Percentiles rank a stretch among this genome's conserved stretches.
These are phyloP conservation scores for Chitala chitala DNA, from an alignment of 2,113 vertebrate species.

Conservation along the genomic window DNA sequence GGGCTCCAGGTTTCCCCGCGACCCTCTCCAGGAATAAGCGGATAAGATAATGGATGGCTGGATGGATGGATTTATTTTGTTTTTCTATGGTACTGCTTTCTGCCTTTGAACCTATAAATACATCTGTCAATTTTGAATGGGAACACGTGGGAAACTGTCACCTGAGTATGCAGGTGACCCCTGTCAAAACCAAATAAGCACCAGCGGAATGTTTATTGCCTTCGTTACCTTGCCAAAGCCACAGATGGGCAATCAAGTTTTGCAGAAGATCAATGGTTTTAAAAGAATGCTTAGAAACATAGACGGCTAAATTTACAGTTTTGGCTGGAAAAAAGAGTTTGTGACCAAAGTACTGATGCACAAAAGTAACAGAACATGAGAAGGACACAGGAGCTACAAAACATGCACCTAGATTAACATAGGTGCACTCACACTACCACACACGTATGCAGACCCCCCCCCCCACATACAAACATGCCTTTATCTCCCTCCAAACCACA, in stretches of 20 bases:
- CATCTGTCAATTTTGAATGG: background rate
- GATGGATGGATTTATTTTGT: no score
- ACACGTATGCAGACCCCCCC: background rate
- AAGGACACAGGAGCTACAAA: background rate
- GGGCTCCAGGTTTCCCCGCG: no score
- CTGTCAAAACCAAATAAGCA: background rate
- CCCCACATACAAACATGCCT: constrained; percentile 7
- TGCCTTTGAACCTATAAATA: background rate
- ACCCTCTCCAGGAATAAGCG: no score
- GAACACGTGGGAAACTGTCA: background rate
- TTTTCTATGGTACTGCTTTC: no score
- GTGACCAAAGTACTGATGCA: background rate
- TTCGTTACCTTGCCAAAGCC: no score
- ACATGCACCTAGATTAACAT: background rate
- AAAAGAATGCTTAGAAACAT: background rate
- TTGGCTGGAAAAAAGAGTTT: background rate
- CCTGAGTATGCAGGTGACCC: background rate
- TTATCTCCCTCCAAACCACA: background rate
- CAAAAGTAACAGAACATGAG: background rate
- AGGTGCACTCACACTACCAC: background rate
- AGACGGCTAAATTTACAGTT: background rate
- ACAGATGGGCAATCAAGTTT: background rate
- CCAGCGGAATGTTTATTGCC: background rate
- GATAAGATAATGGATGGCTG: no score
- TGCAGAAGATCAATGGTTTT: background rate